A percentile compares a stretch with the other conserved stretches of the same genome.
These are phyloP conservation scores for Pseudochirops corinnae DNA, from an alignment of 2,797 vertebrate species.

Conservation along the genomic window DNA sequence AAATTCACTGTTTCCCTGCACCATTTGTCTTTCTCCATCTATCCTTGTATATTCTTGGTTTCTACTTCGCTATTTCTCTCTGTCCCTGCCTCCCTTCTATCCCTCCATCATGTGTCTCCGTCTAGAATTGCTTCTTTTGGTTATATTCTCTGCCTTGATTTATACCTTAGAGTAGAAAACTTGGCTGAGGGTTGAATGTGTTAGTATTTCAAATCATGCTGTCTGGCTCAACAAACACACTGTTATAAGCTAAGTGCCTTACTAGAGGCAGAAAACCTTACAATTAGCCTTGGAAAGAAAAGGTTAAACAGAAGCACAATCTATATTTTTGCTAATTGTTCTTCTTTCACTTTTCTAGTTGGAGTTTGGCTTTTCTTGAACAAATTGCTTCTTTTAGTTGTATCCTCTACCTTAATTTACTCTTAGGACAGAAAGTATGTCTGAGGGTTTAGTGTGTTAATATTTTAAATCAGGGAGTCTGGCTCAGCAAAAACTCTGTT, in stretches of 20 bases:
- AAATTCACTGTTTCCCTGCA: background rate
- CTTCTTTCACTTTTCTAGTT: background rate
- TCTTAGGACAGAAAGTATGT: constrained; percentile 2
- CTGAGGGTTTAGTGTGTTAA: no score
- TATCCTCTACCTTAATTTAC: background rate
- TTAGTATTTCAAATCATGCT: background rate
- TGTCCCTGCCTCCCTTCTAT: background rate
- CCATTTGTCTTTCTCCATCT: background rate
- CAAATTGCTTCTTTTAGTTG: background rate
- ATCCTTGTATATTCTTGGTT: background rate
- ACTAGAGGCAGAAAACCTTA: background rate
- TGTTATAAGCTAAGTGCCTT: background rate
- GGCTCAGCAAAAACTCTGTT: constrained; percentile 13
- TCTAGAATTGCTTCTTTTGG: background rate
- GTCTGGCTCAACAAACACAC: background rate
- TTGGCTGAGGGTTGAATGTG: background rate
- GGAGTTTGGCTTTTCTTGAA: background rate
- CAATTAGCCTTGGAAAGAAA: background rate
- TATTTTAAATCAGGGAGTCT: background rate
- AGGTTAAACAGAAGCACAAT: constrained; percentile 6
- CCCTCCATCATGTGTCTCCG: background rate
- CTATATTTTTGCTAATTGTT: background rate
- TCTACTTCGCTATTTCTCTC: background rate
- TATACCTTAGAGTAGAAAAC: background rate
- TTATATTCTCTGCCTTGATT: background rate